Evolutionary conservation across 2,888 invertebrate species (phyloP).

Genomic region (Amphipoea lucens): DNA sequence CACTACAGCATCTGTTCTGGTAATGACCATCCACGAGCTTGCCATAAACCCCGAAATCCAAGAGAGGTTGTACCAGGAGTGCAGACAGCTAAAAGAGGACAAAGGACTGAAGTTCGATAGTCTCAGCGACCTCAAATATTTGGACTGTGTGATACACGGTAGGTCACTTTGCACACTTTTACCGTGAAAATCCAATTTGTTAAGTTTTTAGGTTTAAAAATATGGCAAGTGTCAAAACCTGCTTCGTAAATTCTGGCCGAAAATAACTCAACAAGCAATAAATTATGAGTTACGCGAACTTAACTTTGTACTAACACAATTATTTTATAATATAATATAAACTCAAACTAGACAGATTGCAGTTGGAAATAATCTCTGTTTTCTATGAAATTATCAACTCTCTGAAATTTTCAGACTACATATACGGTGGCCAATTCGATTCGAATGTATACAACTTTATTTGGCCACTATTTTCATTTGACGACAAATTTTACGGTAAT

Average conservation of each 20-base stretch:
- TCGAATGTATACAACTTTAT: too few species aligned
- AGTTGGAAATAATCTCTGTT: background rate
- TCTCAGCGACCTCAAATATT: slow-evolving; percentile 77
- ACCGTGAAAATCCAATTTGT: background rate
- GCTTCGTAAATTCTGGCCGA: background rate
- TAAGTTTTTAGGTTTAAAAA: background rate
- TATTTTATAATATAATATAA: background rate
- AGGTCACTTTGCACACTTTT: slow-evolving; percentile 9
- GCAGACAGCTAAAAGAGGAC: slow-evolving; percentile 71
- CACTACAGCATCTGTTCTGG: slow-evolving; percentile 80
- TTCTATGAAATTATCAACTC: background rate
- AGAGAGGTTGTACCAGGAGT: slow-evolving; percentile 82
- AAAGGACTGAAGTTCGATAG: slow-evolving; percentile 75
- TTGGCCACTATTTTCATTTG: too few species aligned
- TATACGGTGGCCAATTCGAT: too few species aligned
- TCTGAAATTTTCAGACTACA: background rate
- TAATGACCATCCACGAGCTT: slow-evolving; percentile 83
- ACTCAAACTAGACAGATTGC: background rate
- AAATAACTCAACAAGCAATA: background rate
- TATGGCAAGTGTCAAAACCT: background rate
- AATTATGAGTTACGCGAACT: background rate
- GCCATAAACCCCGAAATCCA: slow-evolving; percentile 84
- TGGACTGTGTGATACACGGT: slow-evolving; percentile 83
- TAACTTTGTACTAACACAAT: background rate
- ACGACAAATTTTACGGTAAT: too few species aligned